Evolutionary conservation across 2,888 invertebrate species (phyloP), one percentile per base, ranked within the genome.

Genomic region (Netelia melanura): DNA sequence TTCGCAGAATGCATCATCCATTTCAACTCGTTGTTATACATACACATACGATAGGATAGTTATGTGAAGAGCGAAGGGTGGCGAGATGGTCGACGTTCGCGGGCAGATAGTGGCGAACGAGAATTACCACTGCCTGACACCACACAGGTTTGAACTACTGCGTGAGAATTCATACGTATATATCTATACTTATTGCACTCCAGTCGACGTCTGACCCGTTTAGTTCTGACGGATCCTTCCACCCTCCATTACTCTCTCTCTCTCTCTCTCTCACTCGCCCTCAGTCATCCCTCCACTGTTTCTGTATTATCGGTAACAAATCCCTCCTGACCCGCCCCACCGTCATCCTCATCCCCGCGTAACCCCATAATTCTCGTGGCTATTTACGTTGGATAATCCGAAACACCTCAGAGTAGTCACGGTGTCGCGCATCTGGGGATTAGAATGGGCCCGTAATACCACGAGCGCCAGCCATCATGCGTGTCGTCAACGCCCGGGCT

Each of bases 311-410:
- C 52, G 17, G 65, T 65, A 65, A 5, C 75, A 43, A 61, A 25
- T 23, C 48, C 14, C 54, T 61, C 64, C 68, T 38, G 64, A 1
- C 56, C 44, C 9, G 23, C 43, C 81, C 72, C 61, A 5, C n/a
- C 30, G 62, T 21, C 65, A n/a, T n/a, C 21, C 70, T 70, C 11
- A 43, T 43, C 30, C 17, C 52, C 62, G 67, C 61, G 8, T 38
- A 43, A 48, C 17, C 44, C 72, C 65, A 38, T 74, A 23, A 80
- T 82, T 80, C 68, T 81, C 82, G 67, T 72, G 70, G 86, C 77
- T 84, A 84, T 87, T 85, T 85, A 84, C 81, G 82, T 79, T 79
- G 80, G 86, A 87, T 87, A 80, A 86, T 87, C 86, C 84, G 80
- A 67, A 86, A 86, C 86, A 87, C 84, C 85, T 82, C 83, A 61